Evolutionary conservation across 1,140 invertebrate genomes (phyloP).

Genomic region (Sycophaga agraensis): DNA sequence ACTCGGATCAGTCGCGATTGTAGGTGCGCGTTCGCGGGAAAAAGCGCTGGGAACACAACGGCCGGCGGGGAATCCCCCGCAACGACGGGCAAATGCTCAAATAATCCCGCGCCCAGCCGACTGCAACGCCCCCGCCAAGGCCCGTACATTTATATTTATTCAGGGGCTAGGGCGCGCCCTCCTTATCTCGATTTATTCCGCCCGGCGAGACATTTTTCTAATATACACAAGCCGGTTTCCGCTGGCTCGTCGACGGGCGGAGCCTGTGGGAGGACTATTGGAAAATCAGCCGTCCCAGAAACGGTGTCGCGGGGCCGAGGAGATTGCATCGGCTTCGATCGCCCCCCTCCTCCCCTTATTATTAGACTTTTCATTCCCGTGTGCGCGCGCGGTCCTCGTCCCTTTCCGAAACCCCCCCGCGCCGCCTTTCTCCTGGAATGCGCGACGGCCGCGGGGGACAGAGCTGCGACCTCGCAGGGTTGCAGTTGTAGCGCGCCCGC

Average conservation of each 20-base stretch:
- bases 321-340: neutral
- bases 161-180: neutral
- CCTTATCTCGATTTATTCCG: constrained; percentile 13
- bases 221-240: constrained; percentile 1
- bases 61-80: no score
- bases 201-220: constrained; percentile 8
- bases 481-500: no score
- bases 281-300: constrained; percentile 8
- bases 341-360: constrained; percentile 1
- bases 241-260: neutral
- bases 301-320: neutral
- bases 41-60: no score
- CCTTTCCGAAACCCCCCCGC: neutral
- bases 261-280: no score
- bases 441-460: neutral
- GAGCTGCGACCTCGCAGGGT: neutral
- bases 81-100: no score
- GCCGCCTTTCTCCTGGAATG: neutral
- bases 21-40: no score
- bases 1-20: no score
- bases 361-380: constrained; percentile 15
- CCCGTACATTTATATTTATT: neutral
- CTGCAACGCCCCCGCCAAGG: neutral
- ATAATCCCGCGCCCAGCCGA: no score
- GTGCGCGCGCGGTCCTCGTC: neutral